Conservation (phyloP, 2,888 invertebrate genomes). For the Physocephala rufipes region DNA sequence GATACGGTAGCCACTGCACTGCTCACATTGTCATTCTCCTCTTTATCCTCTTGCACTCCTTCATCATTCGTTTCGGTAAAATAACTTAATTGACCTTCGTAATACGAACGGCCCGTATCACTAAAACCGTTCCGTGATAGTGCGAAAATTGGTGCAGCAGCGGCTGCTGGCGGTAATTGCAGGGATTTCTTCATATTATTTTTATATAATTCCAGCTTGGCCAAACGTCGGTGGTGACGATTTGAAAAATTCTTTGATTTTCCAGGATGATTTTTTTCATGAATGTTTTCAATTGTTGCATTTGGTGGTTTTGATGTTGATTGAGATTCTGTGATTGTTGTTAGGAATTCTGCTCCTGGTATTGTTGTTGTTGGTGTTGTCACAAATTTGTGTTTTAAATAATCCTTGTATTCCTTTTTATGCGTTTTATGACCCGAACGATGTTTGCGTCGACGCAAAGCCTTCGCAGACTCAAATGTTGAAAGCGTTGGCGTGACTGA, state of each 20-base stretch:
- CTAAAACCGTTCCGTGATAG: slow-evolving; percentile 17
- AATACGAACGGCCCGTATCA: slow-evolving; percentile 49
- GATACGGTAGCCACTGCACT: slow-evolving; percentile 26
- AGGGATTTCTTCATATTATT: slow-evolving; percentile 41
- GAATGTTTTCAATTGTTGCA: neutral
- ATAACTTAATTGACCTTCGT: slow-evolving; percentile 62
- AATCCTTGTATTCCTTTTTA: slow-evolving; percentile 63
- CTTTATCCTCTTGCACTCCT: slow-evolving; percentile 39
- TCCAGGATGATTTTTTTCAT: neutral
- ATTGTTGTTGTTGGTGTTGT: slow-evolving; percentile 36
- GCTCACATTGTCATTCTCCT: slow-evolving; percentile 34
- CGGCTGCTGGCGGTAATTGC: slow-evolving; percentile 43
- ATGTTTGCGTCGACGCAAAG: slow-evolving; percentile 55
- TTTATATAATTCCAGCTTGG: slow-evolving; percentile 36
- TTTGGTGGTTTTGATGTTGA: slow-evolving; percentile 1
- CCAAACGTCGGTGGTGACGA: slow-evolving; percentile 22
- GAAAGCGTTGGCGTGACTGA: slow-evolving; percentile 39
- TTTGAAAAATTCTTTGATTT: neutral
- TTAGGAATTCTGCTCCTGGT: slow-evolving; percentile 32
- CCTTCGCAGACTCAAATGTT: slow-evolving; percentile 60
- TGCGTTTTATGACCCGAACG: slow-evolving; percentile 61
- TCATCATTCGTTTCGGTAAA: slow-evolving; percentile 53
- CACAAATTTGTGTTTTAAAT: slow-evolving; percentile 49
- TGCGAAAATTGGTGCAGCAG: slow-evolving; percentile 47
- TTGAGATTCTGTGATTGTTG: slow-evolving; percentile 24